Conservation (phyloP, 2,113 vertebrate species). For the Eurypyga helias region DNA sequence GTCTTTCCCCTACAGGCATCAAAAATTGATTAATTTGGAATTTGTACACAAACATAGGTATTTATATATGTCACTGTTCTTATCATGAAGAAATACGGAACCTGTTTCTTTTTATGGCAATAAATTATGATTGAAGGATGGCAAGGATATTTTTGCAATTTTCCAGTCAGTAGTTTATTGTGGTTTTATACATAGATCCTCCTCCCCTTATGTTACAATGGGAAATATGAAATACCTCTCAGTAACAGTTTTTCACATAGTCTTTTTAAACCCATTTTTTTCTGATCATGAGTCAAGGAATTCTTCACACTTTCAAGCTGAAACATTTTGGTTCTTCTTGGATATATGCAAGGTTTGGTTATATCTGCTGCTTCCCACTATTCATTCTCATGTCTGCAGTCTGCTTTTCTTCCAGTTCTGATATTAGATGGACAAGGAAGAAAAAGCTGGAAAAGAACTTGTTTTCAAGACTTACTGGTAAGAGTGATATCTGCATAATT, state of each 20-base stretch:
- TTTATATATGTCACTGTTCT: constrained; percentile 26
- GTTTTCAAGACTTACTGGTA: not conserved
- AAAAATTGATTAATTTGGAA: constrained; percentile 52
- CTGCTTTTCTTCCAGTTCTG: not conserved
- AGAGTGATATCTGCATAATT: not conserved
- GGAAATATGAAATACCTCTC: not conserved
- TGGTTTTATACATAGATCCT: not conserved
- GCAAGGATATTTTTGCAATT: constrained; percentile 18
- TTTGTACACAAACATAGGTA: constrained; percentile 12
- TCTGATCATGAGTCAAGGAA: not conserved
- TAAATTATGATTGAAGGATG: not conserved
- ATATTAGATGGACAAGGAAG: not conserved
- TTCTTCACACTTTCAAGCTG: not conserved
- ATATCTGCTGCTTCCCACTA: not conserved
- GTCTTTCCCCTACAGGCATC: not conserved
- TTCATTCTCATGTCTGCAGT: not conserved
- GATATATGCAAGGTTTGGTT: not conserved
- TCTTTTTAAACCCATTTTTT: not conserved
- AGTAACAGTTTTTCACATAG: not conserved
- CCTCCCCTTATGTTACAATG: not conserved
- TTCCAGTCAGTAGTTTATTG: not conserved
- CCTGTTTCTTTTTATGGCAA: not conserved
- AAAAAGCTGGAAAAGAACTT: not conserved
- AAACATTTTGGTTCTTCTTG: not conserved
- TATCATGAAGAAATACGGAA: not conserved